phyloP scores from a whole-genome alignment of 2,888 invertebrate genomes.

The Didymodactylos carnosus region DNA sequence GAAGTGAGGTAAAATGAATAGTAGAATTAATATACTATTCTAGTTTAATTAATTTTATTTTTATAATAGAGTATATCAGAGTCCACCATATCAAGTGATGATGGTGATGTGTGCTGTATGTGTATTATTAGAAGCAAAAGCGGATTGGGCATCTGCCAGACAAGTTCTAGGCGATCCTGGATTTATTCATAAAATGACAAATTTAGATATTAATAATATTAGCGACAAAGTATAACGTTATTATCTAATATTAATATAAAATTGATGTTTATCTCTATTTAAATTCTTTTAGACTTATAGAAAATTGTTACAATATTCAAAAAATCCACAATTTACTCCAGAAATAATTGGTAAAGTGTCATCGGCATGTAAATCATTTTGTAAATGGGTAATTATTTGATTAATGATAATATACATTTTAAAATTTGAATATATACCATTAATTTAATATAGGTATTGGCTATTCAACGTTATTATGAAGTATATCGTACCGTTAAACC shows the following conservation, averaged over 20 bases:
- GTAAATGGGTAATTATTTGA: constrained; percentile 33
- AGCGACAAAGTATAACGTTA: constrained; percentile 31
- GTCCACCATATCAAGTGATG: constrained; percentile 27
- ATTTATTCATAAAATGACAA: constrained; percentile 28
- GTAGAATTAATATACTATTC: neutral
- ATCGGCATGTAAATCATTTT: constrained; percentile 30
- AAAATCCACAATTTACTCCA: constrained; percentile 29
- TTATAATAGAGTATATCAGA: constrained; percentile 25
- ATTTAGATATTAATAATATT: constrained; percentile 29
- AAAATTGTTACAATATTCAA: constrained; percentile 29
- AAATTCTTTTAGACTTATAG: neutral
- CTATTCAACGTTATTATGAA: constrained; percentile 13
- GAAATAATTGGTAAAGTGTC: constrained; percentile 30
- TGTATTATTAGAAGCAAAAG: constrained; percentile 29
- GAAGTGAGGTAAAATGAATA: constrained; percentile 24
- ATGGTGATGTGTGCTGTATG: constrained; percentile 32
- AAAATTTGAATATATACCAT: neutral
- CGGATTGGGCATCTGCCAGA: constrained; percentile 31
- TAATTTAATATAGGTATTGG: no score
- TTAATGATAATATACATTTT: constrained; percentile 20
- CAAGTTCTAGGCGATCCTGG: constrained; percentile 27
- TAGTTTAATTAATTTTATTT: neutral
- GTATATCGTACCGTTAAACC: constrained; percentile 31
- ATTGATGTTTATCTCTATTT: neutral
- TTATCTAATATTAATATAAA: neutral